Base-by-base conservation (phyloP, 2,888 invertebrate species). In the Antheraea yamamai region DNA sequence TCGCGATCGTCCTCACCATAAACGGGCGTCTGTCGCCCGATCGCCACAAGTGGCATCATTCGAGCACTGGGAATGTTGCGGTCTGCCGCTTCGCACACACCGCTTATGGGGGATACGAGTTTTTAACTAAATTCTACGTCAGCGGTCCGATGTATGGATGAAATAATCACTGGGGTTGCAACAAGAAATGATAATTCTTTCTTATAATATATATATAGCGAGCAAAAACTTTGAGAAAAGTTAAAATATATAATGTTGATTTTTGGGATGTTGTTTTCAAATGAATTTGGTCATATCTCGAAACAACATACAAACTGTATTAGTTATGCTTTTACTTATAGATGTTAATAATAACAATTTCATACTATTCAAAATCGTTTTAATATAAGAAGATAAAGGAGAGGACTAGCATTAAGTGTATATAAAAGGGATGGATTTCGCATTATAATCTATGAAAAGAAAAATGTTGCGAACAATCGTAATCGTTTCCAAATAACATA, bases 1-100 rank as follows among this genome's bases (percentile, higher is more conserved):
- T 74, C 84, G 89, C 92, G 91, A 89, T 82, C 91, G 91, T 90
- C 91, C 91, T 91, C 90, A 89, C 93, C 92, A 85, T 93, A 92
- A 90, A 91, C 85, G 90, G 91, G 79, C 84, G 88, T 86, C 85
- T 85, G 88, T 89, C 88, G 87, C 86, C 64, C 87, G 80, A 86
- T 86, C 84, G 85, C 87, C 87, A 82, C 89, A 88, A 90, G 87
- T 88, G 88, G 82, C 88, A 85, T 85, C 84, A 84, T 81, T 82
- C 78, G 79, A 76, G 77, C 85, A 85, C 87, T 90, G 92, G 88
- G 92, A 93, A 93, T 88, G 85, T 82, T 86, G 88, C 84, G 87
- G 86, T 87, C 84, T 83, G 83, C 83, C 83, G 89, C 84, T 92
- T 92, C 91, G 89, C 91, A 92, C 92, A 91, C 89, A 81, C 88